Evolutionary conservation across 2,888 invertebrate genomes (phyloP).

Genomic region (Cryptocheilus praepositus): DNA sequence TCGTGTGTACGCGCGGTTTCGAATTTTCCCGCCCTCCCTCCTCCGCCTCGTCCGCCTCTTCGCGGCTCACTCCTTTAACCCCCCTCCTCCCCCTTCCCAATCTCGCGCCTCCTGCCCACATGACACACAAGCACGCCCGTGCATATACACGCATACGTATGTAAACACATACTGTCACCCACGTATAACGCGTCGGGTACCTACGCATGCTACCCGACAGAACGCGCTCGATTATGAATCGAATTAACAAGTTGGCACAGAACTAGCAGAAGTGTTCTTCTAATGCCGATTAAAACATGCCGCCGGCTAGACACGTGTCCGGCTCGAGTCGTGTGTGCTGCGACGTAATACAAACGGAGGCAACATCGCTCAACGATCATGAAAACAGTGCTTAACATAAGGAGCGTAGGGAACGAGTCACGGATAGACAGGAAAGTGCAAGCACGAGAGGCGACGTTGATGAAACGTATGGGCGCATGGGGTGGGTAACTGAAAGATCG

Average conservation of each 20-base stretch:
- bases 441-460: too few relatives aligned
- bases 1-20: conserved; percentile 46
- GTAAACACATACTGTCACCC: conserved; percentile 17
- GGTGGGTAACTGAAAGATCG: background rate
- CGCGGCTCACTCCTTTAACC: conserved; percentile 5
- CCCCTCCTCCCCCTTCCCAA: background rate
- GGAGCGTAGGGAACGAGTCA: background rate
- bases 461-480: background rate
- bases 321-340: conserved; percentile 43
- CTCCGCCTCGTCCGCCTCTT: background rate
- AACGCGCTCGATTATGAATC: conserved; percentile 17
- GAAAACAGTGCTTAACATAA: conserved; percentile 29
- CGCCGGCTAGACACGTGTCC: conserved; percentile 59
- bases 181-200: conserved; percentile 7
- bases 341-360: conserved; percentile 3
- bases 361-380: conserved; percentile 6
- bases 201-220: too few relatives aligned
- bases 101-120: conserved; percentile 3
- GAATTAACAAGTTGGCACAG: conserved; percentile 24
- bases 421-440: background rate
- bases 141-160: conserved; percentile 22
- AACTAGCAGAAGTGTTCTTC: conserved; percentile 45
- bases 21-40: conserved; percentile 60
- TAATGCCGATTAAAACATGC: conserved; percentile 54
- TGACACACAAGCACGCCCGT: conserved; percentile 7